Conservation (phyloP, 2,797 vertebrate genomes). For the Notamacropus eugenii region DNA sequence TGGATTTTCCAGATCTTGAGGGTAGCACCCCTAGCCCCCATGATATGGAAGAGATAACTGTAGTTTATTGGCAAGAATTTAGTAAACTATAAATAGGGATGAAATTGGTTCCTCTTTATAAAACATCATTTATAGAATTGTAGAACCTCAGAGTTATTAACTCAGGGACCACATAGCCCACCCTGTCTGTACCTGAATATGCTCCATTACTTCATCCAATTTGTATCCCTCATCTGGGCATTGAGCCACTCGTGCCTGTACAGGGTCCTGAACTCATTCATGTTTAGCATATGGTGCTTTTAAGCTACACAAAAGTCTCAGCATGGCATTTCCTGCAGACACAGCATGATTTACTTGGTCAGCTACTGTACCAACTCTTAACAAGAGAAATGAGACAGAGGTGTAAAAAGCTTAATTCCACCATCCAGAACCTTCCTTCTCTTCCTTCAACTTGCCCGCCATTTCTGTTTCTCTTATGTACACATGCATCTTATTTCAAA, state of each 20-base stretch:
- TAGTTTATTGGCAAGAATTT: background rate
- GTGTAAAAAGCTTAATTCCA: background rate
- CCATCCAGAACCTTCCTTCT: background rate
- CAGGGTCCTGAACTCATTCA: background rate
- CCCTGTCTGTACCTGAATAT: background rate
- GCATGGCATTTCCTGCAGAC: background rate
- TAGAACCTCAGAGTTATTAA: background rate
- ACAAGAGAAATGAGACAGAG: background rate
- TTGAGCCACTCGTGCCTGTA: background rate
- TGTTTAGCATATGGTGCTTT: background rate
- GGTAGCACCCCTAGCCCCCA: no score
- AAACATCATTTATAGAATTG: background rate
- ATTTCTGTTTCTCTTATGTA: background rate
- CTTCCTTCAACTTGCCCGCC: background rate
- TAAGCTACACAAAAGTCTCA: background rate
- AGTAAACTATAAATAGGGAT: background rate
- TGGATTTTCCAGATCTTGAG: no score
- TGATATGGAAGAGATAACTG: background rate
- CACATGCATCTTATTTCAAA: background rate
- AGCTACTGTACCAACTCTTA: background rate
- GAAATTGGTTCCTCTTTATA: background rate
- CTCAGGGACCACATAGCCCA: background rate
- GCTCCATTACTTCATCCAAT: background rate
- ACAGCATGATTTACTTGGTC: background rate
- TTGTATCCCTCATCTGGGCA: background rate